Percentiles rank a stretch among this genome's conserved stretches.
phyloP scores from a whole-genome alignment of 2,888 invertebrate genomes.

The Syrphus vitripennis region DNA sequence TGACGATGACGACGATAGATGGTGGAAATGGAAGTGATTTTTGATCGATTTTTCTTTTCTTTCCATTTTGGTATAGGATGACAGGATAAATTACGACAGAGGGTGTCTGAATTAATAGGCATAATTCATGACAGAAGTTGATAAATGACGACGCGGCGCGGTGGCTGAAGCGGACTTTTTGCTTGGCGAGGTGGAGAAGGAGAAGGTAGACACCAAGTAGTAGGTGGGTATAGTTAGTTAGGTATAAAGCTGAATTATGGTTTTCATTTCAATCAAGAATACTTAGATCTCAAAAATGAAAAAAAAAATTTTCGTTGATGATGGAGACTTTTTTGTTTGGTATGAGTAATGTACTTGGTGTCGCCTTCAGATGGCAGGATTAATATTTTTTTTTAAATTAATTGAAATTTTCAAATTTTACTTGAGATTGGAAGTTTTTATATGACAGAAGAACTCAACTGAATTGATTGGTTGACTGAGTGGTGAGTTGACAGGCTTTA shows the following conservation, averaged over 20 bases:
- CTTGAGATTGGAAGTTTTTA: neutral
- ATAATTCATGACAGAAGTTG: slow-evolving; percentile 77
- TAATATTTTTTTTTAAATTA: slow-evolving; percentile 55
- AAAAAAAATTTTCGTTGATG: neutral
- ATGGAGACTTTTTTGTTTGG: neutral
- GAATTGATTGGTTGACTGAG: slow-evolving; percentile 17
- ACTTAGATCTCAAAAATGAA: slow-evolving; percentile 15
- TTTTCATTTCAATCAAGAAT: slow-evolving; percentile 60
- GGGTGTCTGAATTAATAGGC: slow-evolving; percentile 75
- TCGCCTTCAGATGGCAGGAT: slow-evolving; percentile 60
- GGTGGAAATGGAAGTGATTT: slow-evolving; percentile 78
- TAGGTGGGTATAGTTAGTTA: neutral
- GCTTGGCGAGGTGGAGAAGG: neutral
- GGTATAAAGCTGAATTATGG: slow-evolving; percentile 25
- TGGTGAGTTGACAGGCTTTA: neutral
- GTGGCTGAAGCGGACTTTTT: slow-evolving; percentile 61
- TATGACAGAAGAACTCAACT: neutral
- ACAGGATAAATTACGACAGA: slow-evolving; percentile 80
- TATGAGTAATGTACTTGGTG: slow-evolving; percentile 41
- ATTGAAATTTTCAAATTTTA: slow-evolving; percentile 55
- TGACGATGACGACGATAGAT: slow-evolving; percentile 12
- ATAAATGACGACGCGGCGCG: slow-evolving; percentile 77
- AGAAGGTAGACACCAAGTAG: neutral
- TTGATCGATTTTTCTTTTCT: slow-evolving; percentile 76
- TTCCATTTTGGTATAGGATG: slow-evolving; percentile 78